A percentile compares a stretch with the other conserved stretches of the same genome.
Evolutionary conservation across 1,140 invertebrate species (phyloP).

Genomic region (Meteorus sp.): DNA sequence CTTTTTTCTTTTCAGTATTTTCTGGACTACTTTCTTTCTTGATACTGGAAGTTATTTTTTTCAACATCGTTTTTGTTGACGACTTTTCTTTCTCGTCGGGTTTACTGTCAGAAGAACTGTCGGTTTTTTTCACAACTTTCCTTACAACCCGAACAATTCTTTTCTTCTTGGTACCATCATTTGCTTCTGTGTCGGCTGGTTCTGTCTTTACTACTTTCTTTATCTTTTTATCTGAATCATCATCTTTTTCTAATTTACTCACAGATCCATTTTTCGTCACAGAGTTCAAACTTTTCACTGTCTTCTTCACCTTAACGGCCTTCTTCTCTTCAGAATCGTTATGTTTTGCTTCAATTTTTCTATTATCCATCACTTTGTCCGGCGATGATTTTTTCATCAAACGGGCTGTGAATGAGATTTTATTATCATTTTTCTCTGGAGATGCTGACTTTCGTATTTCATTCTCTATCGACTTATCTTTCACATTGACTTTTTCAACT

Average conservation of each 20-base stretch:
- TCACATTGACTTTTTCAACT: slow-evolving; percentile 27
- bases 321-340: slow-evolving; percentile 31
- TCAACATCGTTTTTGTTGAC: slow-evolving; percentile 26
- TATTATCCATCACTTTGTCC: slow-evolving; percentile 35
- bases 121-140: slow-evolving; percentile 48
- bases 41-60: slow-evolving; percentile 29
- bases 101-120: slow-evolving; percentile 37
- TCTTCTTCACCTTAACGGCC: slow-evolving; percentile 34
- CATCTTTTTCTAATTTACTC: slow-evolving; percentile 30
- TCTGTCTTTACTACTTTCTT: slow-evolving; percentile 40
- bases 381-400: slow-evolving; percentile 28
- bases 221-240: slow-evolving; percentile 36
- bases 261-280: slow-evolving; percentile 31
- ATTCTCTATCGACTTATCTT: slow-evolving; percentile 23
- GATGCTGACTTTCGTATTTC: slow-evolving; percentile 20
- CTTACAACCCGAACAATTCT: slow-evolving; percentile 46
- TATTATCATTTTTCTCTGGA: slow-evolving; percentile 30
- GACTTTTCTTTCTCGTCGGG: slow-evolving; percentile 36
- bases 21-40: slow-evolving; percentile 30
- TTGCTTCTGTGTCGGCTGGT: slow-evolving; percentile 35
- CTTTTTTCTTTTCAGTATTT: slow-evolving; percentile 5
- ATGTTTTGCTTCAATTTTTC: slow-evolving; percentile 32
- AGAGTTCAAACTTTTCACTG: slow-evolving; percentile 13
- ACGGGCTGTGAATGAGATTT: background rate
- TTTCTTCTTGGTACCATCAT: slow-evolving; percentile 45